phyloP scores from a whole-genome alignment of 1,140 invertebrate species.

The Leucophenga varia region DNA sequence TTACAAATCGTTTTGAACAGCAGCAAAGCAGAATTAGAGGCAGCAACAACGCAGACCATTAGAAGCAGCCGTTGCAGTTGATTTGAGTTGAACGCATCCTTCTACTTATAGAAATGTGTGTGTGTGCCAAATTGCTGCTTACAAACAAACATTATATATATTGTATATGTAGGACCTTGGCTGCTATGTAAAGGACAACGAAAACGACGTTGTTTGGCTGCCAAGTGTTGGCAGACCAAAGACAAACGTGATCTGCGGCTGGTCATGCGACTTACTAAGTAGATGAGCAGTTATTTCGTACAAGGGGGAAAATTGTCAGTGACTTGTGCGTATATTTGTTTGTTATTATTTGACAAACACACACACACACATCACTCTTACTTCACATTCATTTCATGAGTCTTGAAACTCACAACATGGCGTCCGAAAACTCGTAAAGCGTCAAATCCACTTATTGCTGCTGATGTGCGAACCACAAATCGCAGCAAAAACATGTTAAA shows the following conservation, averaged over 20 bases:
- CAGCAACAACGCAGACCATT: constrained; percentile 30
- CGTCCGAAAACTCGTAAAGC: too few relatives aligned
- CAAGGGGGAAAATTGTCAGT: too few relatives aligned
- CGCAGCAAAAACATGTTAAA: too few relatives aligned
- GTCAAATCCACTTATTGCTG: too few relatives aligned
- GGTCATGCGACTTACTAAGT: not conserved
- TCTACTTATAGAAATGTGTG: too few relatives aligned
- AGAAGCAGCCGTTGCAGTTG: constrained; percentile 36
- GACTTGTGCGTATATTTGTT: not conserved
- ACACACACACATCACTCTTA: constrained; percentile 19
- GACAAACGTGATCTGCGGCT: not conserved
- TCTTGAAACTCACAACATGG: not conserved
- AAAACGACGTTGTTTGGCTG: not conserved
- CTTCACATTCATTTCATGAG: constrained; percentile 31
- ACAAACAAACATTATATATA: not conserved
- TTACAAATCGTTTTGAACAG: constrained; percentile 37
- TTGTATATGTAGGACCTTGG: too few relatives aligned
- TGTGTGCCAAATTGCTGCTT: too few relatives aligned
- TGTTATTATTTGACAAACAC: constrained; percentile 2
- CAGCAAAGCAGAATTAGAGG: not conserved
- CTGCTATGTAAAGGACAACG: too few relatives aligned
- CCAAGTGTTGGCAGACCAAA: not conserved
- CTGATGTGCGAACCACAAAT: too few relatives aligned
- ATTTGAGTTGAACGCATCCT: too few relatives aligned
- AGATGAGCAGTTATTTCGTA: too few relatives aligned